These are phyloP conservation scores for Adela reaumurella DNA, from an alignment of 2,888 invertebrate genomes.

Conservation along the genomic window DNA sequence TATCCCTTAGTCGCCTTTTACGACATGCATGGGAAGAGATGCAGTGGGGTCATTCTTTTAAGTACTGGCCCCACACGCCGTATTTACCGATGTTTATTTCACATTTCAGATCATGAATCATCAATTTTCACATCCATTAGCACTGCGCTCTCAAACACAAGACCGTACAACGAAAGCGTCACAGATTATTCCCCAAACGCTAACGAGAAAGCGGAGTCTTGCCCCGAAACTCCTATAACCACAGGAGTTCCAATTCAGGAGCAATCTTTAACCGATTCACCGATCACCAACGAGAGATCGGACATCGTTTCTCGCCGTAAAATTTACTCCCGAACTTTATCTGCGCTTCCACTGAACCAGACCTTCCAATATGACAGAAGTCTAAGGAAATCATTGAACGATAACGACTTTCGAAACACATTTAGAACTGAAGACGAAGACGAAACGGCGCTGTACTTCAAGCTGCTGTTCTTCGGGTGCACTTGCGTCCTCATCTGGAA, in stretches of 20 bases:
- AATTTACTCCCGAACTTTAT: conserved; percentile 36
- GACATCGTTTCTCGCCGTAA: conserved; percentile 8
- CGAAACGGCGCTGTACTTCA: conserved; percentile 70
- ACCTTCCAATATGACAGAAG: conserved; percentile 29
- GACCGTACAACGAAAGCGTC: conserved; percentile 10
- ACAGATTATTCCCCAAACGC: neutral
- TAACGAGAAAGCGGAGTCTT: conserved; percentile 8
- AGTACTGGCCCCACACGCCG: too few relatives aligned
- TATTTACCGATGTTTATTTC: neutral
- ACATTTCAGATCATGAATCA: conserved; percentile 36
- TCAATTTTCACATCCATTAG: conserved; percentile 30
- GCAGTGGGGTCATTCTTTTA: too few relatives aligned
- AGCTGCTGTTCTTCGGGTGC: conserved; percentile 77
- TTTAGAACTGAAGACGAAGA: conserved; percentile 43
- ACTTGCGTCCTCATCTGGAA: conserved; percentile 82
- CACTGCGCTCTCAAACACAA: conserved; percentile 24
- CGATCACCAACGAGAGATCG: conserved; percentile 38
- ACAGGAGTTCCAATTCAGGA: conserved; percentile 14
- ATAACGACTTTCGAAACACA: conserved; percentile 39
- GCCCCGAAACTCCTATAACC: conserved; percentile 16
- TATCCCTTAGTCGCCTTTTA: too few relatives aligned
- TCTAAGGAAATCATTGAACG: conserved; percentile 34
- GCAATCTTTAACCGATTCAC: conserved; percentile 30
- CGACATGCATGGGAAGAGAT: too few relatives aligned
- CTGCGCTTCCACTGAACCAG: conserved; percentile 29